Percentiles rank a stretch among this genome's conserved stretches.
These are phyloP conservation scores for Harpalus rubripes DNA, from an alignment of 2,888 invertebrate species.

Conservation along the genomic window DNA sequence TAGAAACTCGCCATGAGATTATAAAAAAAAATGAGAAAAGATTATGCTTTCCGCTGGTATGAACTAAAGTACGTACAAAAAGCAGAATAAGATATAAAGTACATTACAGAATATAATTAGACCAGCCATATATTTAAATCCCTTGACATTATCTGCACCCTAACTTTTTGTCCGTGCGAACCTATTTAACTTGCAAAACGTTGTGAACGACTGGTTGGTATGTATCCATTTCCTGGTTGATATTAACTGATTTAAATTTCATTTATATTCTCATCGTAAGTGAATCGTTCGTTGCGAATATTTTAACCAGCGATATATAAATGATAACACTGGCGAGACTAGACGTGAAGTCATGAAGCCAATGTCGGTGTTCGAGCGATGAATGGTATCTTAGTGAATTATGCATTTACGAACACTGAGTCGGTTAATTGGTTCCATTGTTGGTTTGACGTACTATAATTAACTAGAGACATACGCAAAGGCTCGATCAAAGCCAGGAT, in stretches of 20 bases:
- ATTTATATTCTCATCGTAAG: constrained; percentile 34
- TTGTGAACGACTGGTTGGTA: neutral
- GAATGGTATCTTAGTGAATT: constrained; percentile 43
- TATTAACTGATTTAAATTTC: constrained; percentile 52
- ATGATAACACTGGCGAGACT: neutral
- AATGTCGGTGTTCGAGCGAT: neutral
- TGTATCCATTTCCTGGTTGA: constrained; percentile 30
- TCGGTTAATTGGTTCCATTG: constrained; percentile 39
- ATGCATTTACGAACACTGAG: constrained; percentile 35
- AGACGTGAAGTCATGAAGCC: neutral
- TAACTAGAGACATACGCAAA: constrained; percentile 20
- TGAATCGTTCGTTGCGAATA: constrained; percentile 5
- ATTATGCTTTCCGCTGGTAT: too few species aligned
- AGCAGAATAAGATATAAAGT: too few species aligned
- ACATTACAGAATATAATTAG: too few species aligned
- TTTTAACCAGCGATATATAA: constrained; percentile 31
- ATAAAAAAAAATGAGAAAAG: too few species aligned
- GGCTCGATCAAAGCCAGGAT: constrained; percentile 17
- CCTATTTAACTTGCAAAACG: neutral
- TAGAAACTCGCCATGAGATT: too few species aligned
- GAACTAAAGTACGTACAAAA: too few species aligned
- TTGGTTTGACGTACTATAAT: constrained; percentile 35
- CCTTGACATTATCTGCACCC: neutral
- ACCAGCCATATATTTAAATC: too few species aligned
- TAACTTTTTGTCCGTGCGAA: neutral